These are phyloP conservation scores for Pampusana beccarii DNA, from an alignment of 2,113 vertebrate species.

Conservation along the genomic window DNA sequence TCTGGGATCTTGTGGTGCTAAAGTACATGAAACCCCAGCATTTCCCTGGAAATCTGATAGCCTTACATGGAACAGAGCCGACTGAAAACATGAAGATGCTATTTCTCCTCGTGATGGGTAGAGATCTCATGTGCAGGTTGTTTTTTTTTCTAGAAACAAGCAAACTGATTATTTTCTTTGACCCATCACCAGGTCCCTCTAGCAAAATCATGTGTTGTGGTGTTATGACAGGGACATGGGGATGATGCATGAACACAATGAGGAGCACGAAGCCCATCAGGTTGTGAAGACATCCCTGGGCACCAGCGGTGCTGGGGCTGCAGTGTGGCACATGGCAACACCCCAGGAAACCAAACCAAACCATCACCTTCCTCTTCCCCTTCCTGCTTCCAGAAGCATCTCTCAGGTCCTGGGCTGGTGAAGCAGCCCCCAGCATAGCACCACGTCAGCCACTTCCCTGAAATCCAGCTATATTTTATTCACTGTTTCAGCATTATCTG, in stretches of 20 bases:
- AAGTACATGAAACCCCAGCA: not conserved
- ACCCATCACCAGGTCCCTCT: not conserved
- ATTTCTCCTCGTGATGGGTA: not conserved
- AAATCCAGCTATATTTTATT: not conserved
- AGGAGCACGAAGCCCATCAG: not conserved
- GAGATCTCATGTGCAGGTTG: not conserved
- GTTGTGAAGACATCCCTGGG: not conserved
- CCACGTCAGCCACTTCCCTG: not conserved
- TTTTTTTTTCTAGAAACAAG: not conserved
- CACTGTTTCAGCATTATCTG: slow-evolving; percentile 3
- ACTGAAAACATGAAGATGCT: not conserved
- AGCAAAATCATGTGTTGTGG: not conserved
- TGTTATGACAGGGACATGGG: fast-evolving
- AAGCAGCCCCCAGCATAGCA: not conserved
- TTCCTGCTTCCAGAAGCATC: not conserved
- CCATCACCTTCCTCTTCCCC: not conserved
- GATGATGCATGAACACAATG: fast-evolving
- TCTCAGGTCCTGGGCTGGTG: not conserved
- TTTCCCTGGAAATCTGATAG: not conserved
- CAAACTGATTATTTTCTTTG: not conserved
- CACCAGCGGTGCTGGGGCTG: fast-evolving
- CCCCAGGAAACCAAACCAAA: too few species aligned
- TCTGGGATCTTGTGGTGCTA: not conserved
- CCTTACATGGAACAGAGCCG: not conserved
- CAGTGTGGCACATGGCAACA: not conserved